Percentiles rank a stretch among this genome's conserved stretches.
These are phyloP conservation scores for Spatulosminthurus flaviceps DNA, from an alignment of 2,888 invertebrate species.

Conservation along the genomic window DNA sequence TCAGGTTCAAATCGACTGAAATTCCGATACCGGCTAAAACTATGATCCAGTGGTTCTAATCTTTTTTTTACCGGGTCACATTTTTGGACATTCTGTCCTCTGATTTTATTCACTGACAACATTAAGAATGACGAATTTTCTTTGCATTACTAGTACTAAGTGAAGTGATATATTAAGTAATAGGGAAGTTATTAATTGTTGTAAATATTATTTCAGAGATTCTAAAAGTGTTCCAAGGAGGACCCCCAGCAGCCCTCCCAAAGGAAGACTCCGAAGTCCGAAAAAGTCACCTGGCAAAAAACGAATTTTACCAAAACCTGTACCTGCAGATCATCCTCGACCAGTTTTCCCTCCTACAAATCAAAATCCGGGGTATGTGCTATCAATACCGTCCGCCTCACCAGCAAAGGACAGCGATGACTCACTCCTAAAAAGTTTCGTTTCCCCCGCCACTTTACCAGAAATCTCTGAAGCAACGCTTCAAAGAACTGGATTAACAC, in stretches of 20 bases:
- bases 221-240: background rate
- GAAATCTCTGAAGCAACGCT: background rate
- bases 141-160: too few relatives aligned
- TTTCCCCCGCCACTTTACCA: background rate
- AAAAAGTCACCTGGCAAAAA: conserved; percentile 18
- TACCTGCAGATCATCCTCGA: conserved; percentile 41
- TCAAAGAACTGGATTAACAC: background rate
- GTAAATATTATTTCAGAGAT: too few relatives aligned
- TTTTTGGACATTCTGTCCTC: too few relatives aligned
- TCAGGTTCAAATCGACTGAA: too few relatives aligned
- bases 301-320: conserved; percentile 42
- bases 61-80: too few relatives aligned
- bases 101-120: too few relatives aligned
- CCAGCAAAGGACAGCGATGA: background rate
- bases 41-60: too few relatives aligned
- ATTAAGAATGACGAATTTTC: too few relatives aligned
- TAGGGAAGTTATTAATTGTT: too few relatives aligned
- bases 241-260: conserved; percentile 1
- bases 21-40: too few relatives aligned
- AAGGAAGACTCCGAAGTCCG: conserved; percentile 3
- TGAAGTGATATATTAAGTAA: too few relatives aligned
- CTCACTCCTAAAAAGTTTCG: background rate
- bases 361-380: conserved; percentile 20
- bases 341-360: conserved; percentile 34
- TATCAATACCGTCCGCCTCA: conserved; percentile 39